These are phyloP conservation scores for Cephus runcator DNA, from an alignment of 2,888 invertebrate genomes.

Conservation along the genomic window DNA sequence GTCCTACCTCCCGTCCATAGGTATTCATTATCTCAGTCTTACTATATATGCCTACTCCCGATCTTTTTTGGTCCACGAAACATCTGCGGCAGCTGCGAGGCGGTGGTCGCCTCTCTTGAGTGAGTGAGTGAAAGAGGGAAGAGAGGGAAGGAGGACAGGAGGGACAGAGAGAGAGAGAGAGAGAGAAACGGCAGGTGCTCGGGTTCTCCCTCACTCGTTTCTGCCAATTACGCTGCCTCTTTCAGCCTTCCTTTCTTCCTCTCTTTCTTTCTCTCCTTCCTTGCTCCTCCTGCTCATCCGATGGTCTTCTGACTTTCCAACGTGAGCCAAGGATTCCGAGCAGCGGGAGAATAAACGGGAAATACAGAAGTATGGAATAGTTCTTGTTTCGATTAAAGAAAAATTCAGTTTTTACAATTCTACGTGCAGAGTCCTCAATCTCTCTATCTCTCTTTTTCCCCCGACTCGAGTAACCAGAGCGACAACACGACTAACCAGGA, in stretches of 20 bases:
- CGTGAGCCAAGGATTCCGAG: not conserved
- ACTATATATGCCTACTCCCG: constrained; percentile 35
- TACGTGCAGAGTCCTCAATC: not conserved
- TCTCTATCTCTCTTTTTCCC: constrained; percentile 12
- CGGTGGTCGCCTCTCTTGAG: constrained; percentile 9
- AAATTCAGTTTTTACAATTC: not conserved
- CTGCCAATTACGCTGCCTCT: constrained; percentile 57
- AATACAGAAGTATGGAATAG: not conserved
- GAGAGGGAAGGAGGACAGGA: constrained; percentile 9
- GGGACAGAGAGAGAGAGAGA: not conserved
- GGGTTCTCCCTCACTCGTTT: constrained; percentile 15
- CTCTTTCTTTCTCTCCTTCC: constrained; percentile 18
- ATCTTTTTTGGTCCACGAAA: constrained; percentile 47
- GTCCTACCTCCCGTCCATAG: constrained; percentile 49
- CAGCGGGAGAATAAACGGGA: not conserved
- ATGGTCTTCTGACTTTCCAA: not conserved
- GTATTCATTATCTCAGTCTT: constrained; percentile 54
- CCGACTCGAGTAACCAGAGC: not conserved
- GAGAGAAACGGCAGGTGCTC: constrained; percentile 5
- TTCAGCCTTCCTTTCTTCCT: constrained; percentile 34
- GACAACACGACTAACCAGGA: not conserved
- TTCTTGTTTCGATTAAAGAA: not conserved
- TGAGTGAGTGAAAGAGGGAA: not conserved
- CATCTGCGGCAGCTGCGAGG: constrained; percentile 24
- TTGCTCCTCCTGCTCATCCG: constrained; percentile 6